These are phyloP conservation scores for Pseudochaenichthys georgianus DNA, from an alignment of 2,797 vertebrate species.

Conservation along the genomic window DNA sequence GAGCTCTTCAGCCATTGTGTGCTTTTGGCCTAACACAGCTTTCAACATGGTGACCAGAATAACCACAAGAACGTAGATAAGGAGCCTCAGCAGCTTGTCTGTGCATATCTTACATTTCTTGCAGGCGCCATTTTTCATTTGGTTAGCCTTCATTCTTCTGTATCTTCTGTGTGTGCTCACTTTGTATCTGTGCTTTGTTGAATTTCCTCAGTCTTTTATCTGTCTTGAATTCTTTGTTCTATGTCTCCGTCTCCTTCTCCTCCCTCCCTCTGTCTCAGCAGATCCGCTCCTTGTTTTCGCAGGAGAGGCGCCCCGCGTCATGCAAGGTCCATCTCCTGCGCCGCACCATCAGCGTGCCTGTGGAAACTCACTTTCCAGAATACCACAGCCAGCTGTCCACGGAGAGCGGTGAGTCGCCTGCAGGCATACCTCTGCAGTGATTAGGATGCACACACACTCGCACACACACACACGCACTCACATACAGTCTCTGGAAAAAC, in stretches of 20 bases:
- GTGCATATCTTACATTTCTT: conserved; percentile 14
- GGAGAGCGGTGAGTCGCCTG: conserved; percentile 81
- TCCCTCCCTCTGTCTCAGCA: conserved; percentile 29
- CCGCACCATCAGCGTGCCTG: conserved; percentile 88
- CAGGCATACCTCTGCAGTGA: conserved; percentile 41
- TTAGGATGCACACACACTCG: conserved; percentile 16
- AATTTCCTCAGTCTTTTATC: conserved; percentile 27
- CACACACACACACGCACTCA: too few relatives aligned
- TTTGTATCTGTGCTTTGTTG: conserved; percentile 11
- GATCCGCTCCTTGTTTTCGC: conserved; percentile 70
- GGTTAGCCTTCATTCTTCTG: conserved; percentile 20
- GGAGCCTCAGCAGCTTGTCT: conserved; percentile 8
- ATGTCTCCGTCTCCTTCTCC: not conserved
- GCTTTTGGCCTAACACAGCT: conserved; percentile 15
- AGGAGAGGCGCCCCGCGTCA: conserved; percentile 74
- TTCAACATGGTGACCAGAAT: conserved; percentile 55
- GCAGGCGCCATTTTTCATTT: conserved; percentile 10
- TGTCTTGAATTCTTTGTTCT: conserved; percentile 17
- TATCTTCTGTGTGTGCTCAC: not conserved
- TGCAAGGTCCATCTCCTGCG: conserved; percentile 82
- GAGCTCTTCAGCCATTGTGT: conserved; percentile 43
- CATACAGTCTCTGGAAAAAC: not conserved
- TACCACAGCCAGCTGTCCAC: conserved; percentile 80
- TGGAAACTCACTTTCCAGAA: conserved; percentile 84
- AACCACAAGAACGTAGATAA: conserved; percentile 48